Conservation (phyloP, 1,140 invertebrate genomes). For the Pollicipes pollicipes region DNA sequence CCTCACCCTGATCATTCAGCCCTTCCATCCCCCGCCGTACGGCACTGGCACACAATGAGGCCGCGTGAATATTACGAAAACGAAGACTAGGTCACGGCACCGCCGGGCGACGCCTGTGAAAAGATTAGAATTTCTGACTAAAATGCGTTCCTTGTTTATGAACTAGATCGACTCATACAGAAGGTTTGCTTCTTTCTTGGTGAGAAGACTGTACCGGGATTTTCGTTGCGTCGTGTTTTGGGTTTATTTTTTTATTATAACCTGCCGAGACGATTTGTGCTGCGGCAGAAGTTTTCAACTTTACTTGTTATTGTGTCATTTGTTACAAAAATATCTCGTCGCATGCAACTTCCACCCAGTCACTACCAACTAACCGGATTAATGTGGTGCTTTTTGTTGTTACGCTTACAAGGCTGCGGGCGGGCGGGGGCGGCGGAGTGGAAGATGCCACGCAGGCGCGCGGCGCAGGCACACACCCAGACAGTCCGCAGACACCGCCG, state of each 20-base stretch:
- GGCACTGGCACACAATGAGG: too few species aligned
- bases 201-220: background rate
- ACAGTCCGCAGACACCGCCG: background rate
- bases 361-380: too few species aligned
- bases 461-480: background rate
- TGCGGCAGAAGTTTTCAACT: background rate
- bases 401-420: too few species aligned
- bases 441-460: background rate
- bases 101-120: too few species aligned
- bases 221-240: background rate
- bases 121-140: background rate
- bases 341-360: background rate
- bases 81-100: background rate
- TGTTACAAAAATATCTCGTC: background rate
- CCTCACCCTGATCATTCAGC: too few species aligned
- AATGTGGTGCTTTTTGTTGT: background rate
- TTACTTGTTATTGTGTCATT: background rate
- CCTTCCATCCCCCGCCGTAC: too few species aligned
- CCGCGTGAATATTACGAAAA: too few species aligned
- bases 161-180: background rate
- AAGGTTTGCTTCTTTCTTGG: background rate
- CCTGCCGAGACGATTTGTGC: background rate
- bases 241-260: background rate
- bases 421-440: background rate
- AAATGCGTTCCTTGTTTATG: background rate